These are phyloP conservation scores for Mizuhopecten yessoensis DNA, from an alignment of 1,140 invertebrate species.

Conservation along the genomic window DNA sequence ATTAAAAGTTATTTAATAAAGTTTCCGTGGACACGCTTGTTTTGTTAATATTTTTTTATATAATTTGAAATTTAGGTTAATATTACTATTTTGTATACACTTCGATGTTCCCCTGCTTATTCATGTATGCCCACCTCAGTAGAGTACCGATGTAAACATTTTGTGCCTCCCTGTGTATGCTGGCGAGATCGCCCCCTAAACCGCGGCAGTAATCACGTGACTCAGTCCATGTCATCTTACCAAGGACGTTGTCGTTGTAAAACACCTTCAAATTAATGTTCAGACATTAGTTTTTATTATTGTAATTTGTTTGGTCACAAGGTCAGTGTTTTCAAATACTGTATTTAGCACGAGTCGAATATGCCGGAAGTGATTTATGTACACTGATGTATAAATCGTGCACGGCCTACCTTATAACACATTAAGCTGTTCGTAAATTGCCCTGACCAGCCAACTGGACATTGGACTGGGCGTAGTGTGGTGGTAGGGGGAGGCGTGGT, in stretches of 20 bases:
- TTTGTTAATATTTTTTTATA: no score
- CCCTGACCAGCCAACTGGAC: slow-evolving; percentile 42
- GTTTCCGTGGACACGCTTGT: no score
- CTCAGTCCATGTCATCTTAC: slow-evolving; percentile 63
- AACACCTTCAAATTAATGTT: slow-evolving; percentile 41
- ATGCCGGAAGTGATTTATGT: no score
- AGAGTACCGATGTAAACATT: slow-evolving; percentile 64
- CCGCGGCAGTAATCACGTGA: slow-evolving; percentile 66
- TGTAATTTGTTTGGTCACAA: no score
- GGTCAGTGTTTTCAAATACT: no score
- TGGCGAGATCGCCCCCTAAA: slow-evolving; percentile 62
- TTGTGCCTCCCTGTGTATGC: slow-evolving; percentile 68
- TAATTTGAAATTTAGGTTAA: no score
- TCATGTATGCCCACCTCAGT: background rate
- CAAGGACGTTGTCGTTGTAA: slow-evolving; percentile 48
- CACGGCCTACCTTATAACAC: slow-evolving; percentile 56
- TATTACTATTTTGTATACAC: no score
- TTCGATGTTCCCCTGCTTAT: no score
- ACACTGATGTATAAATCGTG: no score
- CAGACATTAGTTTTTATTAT: no score
- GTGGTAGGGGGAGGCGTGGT: slow-evolving; percentile 58
- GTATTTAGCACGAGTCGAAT: no score
- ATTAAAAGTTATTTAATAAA: no score
- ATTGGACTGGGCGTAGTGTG: slow-evolving; percentile 36
- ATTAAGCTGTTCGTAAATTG: background rate